Conservation (phyloP, 2,797 vertebrate genomes). For the Sciurus vulgaris region DNA sequence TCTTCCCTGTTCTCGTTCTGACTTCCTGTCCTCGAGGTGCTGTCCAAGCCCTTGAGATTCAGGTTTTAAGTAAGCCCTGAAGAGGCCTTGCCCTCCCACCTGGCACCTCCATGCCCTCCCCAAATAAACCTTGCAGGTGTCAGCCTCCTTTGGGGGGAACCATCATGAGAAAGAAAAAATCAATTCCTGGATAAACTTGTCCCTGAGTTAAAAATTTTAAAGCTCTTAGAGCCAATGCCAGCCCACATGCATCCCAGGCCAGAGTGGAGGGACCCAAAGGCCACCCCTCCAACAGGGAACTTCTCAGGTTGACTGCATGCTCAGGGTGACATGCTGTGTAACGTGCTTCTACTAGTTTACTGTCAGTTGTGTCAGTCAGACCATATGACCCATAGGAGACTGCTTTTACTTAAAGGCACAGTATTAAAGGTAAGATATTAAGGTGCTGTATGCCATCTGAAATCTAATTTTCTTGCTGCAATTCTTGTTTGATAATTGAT, state of each 20-base stretch:
- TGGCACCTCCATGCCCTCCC: not conserved
- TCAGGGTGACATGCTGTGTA: not conserved
- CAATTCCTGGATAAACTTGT: not conserved
- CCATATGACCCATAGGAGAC: not conserved
- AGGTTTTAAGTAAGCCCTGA: slow-evolving; percentile 20
- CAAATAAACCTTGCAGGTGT: not conserved
- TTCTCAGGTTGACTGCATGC: not conserved
- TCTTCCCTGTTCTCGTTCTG: not conserved
- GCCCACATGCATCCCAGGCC: not conserved
- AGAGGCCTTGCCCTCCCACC: not conserved
- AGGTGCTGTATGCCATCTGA: not conserved
- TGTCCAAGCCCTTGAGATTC: not conserved
- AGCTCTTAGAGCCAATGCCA: not conserved
- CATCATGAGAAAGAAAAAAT: not conserved
- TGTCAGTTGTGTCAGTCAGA: not conserved
- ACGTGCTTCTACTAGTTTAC: not conserved
- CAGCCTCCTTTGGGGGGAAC: not conserved
- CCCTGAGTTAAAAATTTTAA: not conserved
- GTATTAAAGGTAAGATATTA: not conserved
- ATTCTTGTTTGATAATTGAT: not conserved
- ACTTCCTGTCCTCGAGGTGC: not conserved
- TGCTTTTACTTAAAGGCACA: not conserved
- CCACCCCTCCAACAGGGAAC: not conserved
- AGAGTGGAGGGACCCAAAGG: not conserved
- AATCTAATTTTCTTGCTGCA: slow-evolving; percentile 13